Evolutionary conservation across 1,140 invertebrate genomes (phyloP).

Genomic region (Anoplophora glabripennis): DNA sequence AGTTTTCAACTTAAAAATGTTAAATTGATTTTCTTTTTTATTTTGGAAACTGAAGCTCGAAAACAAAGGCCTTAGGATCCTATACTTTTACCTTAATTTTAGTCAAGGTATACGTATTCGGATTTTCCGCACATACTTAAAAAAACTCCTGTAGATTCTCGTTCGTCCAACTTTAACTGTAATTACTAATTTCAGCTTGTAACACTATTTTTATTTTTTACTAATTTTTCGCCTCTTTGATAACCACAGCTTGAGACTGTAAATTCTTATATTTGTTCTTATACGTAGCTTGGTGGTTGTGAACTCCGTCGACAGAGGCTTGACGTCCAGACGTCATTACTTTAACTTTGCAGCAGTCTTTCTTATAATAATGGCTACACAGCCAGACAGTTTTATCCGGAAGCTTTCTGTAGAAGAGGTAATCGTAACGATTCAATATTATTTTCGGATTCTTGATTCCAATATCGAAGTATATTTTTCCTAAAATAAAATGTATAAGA

Average conservation of each 20-base stretch:
- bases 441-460: conserved; percentile 26
- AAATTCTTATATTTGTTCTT: neutral
- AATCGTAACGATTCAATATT: conserved; percentile 20
- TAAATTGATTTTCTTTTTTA: no score
- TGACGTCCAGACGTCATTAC: conserved; percentile 15
- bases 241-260: neutral
- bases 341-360: conserved; percentile 19
- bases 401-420: conserved; percentile 22
- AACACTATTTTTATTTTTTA: no score
- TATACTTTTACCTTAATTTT: no score
- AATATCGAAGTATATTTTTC: conserved; percentile 21
- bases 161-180: no score
- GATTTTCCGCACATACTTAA: no score
- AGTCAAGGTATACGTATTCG: no score
- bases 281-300: conserved; percentile 18
- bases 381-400: conserved; percentile 22
- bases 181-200: no score
- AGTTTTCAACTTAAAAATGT: no score
- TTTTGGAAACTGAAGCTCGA: no score
- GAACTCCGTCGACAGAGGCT: conserved; percentile 13
- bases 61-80: no score
- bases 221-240: neutral
- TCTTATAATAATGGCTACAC: conserved; percentile 16
- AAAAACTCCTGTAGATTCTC: no score
- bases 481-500: conserved; percentile 11